A percentile compares a stretch with the other conserved stretches of the same genome.
phyloP scores from a whole-genome alignment of 2,888 invertebrate genomes.

The Microplitis deprimator region DNA sequence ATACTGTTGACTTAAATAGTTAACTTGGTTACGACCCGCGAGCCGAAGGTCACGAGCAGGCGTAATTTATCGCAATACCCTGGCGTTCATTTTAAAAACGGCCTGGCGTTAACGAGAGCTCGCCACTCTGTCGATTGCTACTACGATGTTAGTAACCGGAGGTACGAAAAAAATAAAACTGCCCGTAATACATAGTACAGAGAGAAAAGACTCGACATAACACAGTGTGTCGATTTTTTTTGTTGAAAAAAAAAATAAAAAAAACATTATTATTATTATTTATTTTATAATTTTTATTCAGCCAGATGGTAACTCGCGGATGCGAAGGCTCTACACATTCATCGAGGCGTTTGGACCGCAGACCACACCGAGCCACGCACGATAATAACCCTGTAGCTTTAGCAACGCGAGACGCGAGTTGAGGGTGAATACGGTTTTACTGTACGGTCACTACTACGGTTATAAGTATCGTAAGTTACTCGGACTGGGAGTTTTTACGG shows the following conservation, averaged over 20 bases:
- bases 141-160: slow-evolving; percentile 55
- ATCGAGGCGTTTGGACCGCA: slow-evolving; percentile 63
- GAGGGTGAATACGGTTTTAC: slow-evolving; percentile 67
- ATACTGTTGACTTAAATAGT: neutral
- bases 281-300: slow-evolving; percentile 37
- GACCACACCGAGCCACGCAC: slow-evolving; percentile 67
- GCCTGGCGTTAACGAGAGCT: slow-evolving; percentile 63
- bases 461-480: slow-evolving; percentile 48
- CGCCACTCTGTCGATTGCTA: slow-evolving; percentile 44
- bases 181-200: slow-evolving; percentile 22
- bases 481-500: slow-evolving; percentile 66
- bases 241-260: neutral
- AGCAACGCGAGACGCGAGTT: slow-evolving; percentile 27
- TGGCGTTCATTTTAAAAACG: slow-evolving; percentile 55
- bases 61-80: slow-evolving; percentile 30
- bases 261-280: slow-evolving; percentile 21
- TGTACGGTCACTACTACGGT: slow-evolving; percentile 54
- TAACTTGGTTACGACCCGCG: slow-evolving; percentile 27
- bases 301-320: slow-evolving; percentile 40
- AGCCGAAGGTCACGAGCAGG: slow-evolving; percentile 18
- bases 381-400: slow-evolving; percentile 62
- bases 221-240: slow-evolving; percentile 22
- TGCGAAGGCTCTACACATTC: slow-evolving; percentile 41
- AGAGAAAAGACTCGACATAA: slow-evolving; percentile 16
- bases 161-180: slow-evolving; percentile 39